Base-by-base conservation (phyloP, 2,888 invertebrate genomes). In the Carcina quercana region DNA sequence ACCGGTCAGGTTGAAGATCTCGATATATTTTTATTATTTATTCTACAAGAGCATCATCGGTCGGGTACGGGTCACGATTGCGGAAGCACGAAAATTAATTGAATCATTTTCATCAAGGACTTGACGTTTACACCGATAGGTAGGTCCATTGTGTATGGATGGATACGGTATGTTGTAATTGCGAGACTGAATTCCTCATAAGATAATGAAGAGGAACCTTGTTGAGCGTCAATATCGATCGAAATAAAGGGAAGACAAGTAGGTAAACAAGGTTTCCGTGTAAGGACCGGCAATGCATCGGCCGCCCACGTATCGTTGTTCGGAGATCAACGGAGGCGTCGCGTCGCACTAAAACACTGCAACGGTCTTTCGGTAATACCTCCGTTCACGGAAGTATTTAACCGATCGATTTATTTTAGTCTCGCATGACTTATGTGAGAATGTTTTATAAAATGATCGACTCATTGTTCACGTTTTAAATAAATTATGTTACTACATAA, bases 201-300 rank as follows among this genome's bases (percentile, higher is more conserved):
- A 48, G 65, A 59, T 70, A 70, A 62, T 67, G 66, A 66, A 53
- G 53, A 45, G 47, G 47, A 57, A 56, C 68, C 71, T 72, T 72
- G 70, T 56, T 50, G 49, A 43, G 37, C 55, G 54, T 59, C 63
- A 66, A 69, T 70, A 72, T 66, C 59, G 53, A 51, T 58, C 59
- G 62, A 69, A 59, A 61, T 70, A 66, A 70, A 75, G 76, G 73
- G 66, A 76, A 71, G 69, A 70, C 71, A 71, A 70, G 75, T 76
- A 73, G 64, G 71, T 72, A 74, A 72, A 72, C 66, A 57, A 70
- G 68, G 59, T 71, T 65, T 70, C 70, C 70, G 63, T 65, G 62
- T 74, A 76, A 54, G 75, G 73, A 54, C 57, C 45, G 70, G 60
- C 66, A 76, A 73, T 79, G 78, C 78, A 76, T 73, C 72, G 76